Base-by-base conservation (phyloP, 2,888 invertebrate genomes). In the Copidosoma aretas region DNA sequence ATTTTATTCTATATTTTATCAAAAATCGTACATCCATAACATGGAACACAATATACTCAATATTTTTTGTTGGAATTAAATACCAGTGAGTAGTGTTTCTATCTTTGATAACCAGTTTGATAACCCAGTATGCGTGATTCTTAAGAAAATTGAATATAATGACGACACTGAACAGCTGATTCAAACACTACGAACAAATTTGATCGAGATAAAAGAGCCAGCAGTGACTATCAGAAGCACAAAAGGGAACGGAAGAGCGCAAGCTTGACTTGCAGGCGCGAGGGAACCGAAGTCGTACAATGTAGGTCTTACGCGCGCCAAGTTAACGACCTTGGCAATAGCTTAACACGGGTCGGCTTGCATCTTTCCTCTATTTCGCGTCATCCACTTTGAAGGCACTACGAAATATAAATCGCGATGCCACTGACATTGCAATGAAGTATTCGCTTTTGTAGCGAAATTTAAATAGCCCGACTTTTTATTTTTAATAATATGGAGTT, bases 221-320 rank as follows among this genome's bases (percentile, higher is more conserved):
- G 17, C 3, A 46, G 4, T 46, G 43, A 46, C 2, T 46, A 46
- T 46, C 12, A 15, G 12, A 12, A 46, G 14, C 14, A 2, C 15
- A 46, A 46, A 46, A 1, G n/a, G 12, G 12, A 46, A 46, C 4
- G 43, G 4, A 46, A 46, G 1, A 17, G 43, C 43, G 43, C 43
- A 46, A 46, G 14, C 43, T 1, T 5, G 14, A 1, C 32, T 17
- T 64, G 24, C 14, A 19, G 22, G 19, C 22, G 32, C 19, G 32
- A 25, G 51, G n/a, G 41, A 17, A 24, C 41, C 63, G 80, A 80
- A 80, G 79, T 76, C 80, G 43, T 77, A 78, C 71, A 78, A 80
- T 76, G 69, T 76, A 76, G 77, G 76, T 76, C 76, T 75, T 72
- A 74, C 75, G 74, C 73, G 75, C 74, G 68, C 70, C 8, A 3